Conservation (phyloP, 2,888 invertebrate genomes). For the Clostera curtula region DNA sequence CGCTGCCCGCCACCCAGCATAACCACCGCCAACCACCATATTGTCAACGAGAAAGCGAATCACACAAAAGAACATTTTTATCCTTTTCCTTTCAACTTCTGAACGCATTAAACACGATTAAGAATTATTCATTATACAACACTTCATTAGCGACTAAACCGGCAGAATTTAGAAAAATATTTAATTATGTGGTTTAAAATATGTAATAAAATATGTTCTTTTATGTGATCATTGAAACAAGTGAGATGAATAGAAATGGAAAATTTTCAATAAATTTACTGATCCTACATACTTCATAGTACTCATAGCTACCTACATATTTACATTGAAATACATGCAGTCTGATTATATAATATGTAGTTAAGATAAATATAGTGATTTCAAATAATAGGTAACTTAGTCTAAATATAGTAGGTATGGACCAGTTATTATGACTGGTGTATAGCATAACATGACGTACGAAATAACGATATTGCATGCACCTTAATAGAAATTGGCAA, state of each 20-base stretch:
- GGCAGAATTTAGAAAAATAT: too few relatives aligned
- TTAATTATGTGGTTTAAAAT: too few relatives aligned
- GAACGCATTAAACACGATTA: too few relatives aligned
- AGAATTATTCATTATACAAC: neutral
- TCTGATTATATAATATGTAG: too few relatives aligned
- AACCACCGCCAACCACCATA: constrained; percentile 60
- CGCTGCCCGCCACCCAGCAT: constrained; percentile 30
- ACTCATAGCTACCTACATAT: too few relatives aligned
- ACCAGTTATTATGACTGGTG: too few relatives aligned
- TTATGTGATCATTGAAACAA: constrained; percentile 7
- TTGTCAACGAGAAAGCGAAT: constrained; percentile 60
- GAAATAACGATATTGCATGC: constrained; percentile 11
- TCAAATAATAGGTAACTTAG: too few relatives aligned
- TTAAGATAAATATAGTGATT: too few relatives aligned
- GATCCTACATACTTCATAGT: too few relatives aligned
- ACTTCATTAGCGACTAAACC: neutral
- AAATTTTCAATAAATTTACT: too few relatives aligned
- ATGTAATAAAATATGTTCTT: constrained; percentile 5
- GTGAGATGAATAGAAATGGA: neutral
- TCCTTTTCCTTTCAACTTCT: neutral
- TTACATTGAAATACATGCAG: too few relatives aligned
- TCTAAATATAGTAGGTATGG: too few relatives aligned
- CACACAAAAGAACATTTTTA: constrained; percentile 25
- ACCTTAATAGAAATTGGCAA: constrained; percentile 12
- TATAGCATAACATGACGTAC: neutral